phyloP scores from a whole-genome alignment of 2,888 invertebrate genomes.

The Pheosia tremula region DNA sequence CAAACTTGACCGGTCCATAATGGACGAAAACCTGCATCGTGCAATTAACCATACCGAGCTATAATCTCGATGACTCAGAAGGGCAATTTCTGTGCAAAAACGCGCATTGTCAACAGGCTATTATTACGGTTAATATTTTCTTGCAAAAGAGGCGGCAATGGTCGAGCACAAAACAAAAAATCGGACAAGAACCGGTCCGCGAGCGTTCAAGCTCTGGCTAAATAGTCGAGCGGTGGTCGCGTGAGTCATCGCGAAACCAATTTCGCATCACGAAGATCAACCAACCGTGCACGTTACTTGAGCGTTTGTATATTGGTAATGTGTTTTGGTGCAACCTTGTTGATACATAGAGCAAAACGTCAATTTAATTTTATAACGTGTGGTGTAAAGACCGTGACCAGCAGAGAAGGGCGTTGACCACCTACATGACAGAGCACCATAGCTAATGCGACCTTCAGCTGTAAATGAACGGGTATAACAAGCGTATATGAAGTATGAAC shows the following conservation, averaged over 20 bases:
- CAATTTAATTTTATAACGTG: neutral
- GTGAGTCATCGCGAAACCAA: conserved; percentile 51
- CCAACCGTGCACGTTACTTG: conserved; percentile 24
- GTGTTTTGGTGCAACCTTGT: conserved; percentile 16
- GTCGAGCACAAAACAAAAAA: neutral
- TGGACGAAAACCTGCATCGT: neutral
- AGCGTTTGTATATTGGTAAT: conserved; percentile 24
- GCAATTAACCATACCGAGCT: neutral
- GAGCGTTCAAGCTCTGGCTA: conserved; percentile 31
- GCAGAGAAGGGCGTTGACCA: neutral
- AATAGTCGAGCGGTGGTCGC: conserved; percentile 23
- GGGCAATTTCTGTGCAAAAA: conserved; percentile 31
- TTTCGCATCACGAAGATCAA: conserved; percentile 44
- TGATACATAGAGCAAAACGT: neutral
- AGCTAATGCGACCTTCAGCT: neutral
- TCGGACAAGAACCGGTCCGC: conserved; percentile 30
- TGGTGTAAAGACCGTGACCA: neutral
- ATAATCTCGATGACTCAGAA: conserved; percentile 20
- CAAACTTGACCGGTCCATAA: neutral
- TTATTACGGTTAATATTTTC: conserved; percentile 30
- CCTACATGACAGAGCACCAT: neutral
- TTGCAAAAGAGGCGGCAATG: conserved; percentile 21
- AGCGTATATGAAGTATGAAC: neutral
- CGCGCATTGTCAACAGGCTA: conserved; percentile 37
- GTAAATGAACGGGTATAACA: neutral